A percentile compares a stretch with the other conserved stretches of the same genome.
Evolutionary conservation across 2,888 invertebrate species (phyloP).

Genomic region (Galerucella calmariensis): DNA sequence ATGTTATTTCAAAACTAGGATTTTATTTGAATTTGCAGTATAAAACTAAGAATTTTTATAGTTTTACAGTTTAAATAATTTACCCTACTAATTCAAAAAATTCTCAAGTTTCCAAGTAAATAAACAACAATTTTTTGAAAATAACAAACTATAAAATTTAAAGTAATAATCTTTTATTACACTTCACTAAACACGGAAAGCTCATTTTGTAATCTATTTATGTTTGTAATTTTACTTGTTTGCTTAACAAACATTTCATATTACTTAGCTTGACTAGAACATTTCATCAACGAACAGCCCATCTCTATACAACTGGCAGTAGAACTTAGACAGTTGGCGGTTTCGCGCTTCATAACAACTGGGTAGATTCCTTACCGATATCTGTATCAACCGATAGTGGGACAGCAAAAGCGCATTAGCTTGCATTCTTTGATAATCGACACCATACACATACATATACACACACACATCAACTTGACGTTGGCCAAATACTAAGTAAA

Average conservation of each 20-base stretch:
- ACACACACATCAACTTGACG: neutral
- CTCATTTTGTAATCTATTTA: neutral
- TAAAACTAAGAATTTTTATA: too few species aligned
- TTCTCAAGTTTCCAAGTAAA: too few species aligned
- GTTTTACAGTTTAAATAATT: too few species aligned
- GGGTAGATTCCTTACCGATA: conserved; percentile 59
- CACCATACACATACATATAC: conserved; percentile 22
- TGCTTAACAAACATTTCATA: too few species aligned
- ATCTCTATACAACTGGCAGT: conserved; percentile 17
- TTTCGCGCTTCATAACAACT: conserved; percentile 56
- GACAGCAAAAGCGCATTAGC: conserved; percentile 64
- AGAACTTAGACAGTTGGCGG: conserved; percentile 56
- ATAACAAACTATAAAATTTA: too few species aligned
- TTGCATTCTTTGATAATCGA: conserved; percentile 38
- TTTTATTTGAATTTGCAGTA: too few species aligned
- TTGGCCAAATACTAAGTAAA: neutral
- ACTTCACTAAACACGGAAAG: too few species aligned
- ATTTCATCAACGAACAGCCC: neutral
- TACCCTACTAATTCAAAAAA: too few species aligned
- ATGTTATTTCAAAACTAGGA: too few species aligned
- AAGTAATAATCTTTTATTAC: too few species aligned
- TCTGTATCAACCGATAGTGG: conserved; percentile 62
- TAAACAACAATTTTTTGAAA: too few species aligned
- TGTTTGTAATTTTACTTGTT: neutral
- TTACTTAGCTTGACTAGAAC: neutral